Evolutionary conservation across 2,888 invertebrate species (phyloP), one percentile per base, ranked within the genome.

Genomic region (Ormyrus rosae): DNA sequence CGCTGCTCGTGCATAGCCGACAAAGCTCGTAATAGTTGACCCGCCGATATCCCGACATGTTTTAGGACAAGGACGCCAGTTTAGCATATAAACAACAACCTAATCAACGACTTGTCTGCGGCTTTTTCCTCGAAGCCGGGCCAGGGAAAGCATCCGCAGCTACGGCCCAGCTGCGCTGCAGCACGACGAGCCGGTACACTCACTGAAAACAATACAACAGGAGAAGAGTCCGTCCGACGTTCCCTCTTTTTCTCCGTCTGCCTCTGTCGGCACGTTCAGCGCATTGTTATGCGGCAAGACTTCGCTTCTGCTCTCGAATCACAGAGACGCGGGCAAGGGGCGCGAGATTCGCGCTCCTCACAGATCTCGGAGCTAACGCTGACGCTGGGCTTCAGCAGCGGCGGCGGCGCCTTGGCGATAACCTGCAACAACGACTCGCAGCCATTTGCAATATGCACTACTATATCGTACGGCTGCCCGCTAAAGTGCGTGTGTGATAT

Each of bases 21-120:
- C 95, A 95, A 85, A 95, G 90, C 91, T 95, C 95, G 88, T 94
- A 94, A 89, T 94, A 95, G 90, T 94, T 94, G 58, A 95, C 95
- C 86, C 94, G 93, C 85, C 94, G 93, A 89, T 94, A 94, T 86
- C 93, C 94, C 84, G 94, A 92, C 94, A 94, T 94, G 11, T 64
- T 76, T 56, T 45, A 51, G 34, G 34, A 34, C 48, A 13, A 67
- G 63, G 56, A 65, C 74, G 69, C 67, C 80, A 75, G 71, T 70
- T 70, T 74, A 71, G 53, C 78, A 72, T 78, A 67, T 67, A 78
- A 63, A 53, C 34, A 53, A 46, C 53, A 68, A 61, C 13, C 67
- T 34, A 34, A 34, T 34, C 34, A 34, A 34, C 34, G 34, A 34
- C 4, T 34, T 2, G 34, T 34, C 4, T 34, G 34, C 34, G 34